Base-by-base conservation (phyloP, 2,888 invertebrate genomes). In the Choreutis nemorana region DNA sequence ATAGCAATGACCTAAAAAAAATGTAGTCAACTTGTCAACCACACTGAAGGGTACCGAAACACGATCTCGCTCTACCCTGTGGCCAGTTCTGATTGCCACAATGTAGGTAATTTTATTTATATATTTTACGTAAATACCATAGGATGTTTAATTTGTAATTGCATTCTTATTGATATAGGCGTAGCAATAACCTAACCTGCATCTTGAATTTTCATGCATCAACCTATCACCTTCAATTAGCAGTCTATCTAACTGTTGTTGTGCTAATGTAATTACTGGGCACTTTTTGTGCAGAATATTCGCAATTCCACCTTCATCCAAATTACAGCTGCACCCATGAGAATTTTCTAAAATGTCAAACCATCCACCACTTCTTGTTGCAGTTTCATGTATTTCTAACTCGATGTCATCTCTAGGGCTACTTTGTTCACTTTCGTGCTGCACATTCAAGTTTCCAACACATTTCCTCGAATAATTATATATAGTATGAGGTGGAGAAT, bases 211-310 rank as follows among this genome's bases (percentile, higher is more conserved):
- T 25, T 70, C 59, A 32, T 59, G 57, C 3, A 70, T 35, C 16
- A 72, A 45, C 39, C 45, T 54, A 36, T 71, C 68, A 9, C 66
- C 72, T 44, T 67, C 68, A 29, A 67, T 60, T n/a, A 73, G 42
- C 10, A 77, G 48, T 26, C 50, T 55, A 32, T 64, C 54, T 2
- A 75, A 52, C 39, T 79, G 78, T 26, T 64, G 57, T 37, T 70
- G 64, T 2, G 77, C 77, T 23, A 78, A 42, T 4, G 55, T 56
- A 10, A 77, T 73, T 1, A 73, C 70, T 3, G 72, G 67, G 28
- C 70, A 71, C 47, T 78, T 79, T 36, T 66, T 73, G 38, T 75
- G 72, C 4, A 73, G 46, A 32, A 78, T 68, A 37, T 55, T 60
- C 2, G 67, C 60, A 23, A 73, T 50, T 34, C 72, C 71, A 1